phyloP scores from a whole-genome alignment of 2,888 invertebrate species.

The Dynastes hyllus region DNA sequence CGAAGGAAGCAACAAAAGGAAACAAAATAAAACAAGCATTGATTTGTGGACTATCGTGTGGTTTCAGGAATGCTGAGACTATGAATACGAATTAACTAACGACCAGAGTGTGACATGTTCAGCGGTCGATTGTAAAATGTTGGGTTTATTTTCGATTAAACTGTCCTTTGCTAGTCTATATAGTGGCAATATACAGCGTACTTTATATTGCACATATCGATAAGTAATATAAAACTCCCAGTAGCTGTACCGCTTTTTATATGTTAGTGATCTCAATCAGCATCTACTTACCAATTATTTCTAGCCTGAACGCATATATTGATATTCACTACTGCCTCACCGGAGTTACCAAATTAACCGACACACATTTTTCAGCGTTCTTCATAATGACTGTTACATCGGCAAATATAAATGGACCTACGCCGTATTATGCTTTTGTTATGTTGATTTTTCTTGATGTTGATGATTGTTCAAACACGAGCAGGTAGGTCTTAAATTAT shows the following conservation, averaged over 20 bases:
- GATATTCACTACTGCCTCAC: neutral
- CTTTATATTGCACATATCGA: constrained; percentile 54
- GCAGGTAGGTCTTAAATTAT: too few relatives aligned
- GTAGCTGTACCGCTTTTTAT: constrained; percentile 52
- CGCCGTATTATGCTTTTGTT: too few relatives aligned
- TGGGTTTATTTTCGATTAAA: constrained; percentile 56
- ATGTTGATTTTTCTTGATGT: too few relatives aligned
- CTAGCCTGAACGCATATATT: neutral
- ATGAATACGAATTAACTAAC: constrained; percentile 60
- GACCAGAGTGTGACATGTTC: constrained; percentile 55
- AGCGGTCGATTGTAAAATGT: constrained; percentile 57
- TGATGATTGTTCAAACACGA: too few relatives aligned
- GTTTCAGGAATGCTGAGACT: constrained; percentile 61
- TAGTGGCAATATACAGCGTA: constrained; percentile 55
- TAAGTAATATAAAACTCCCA: constrained; percentile 51
- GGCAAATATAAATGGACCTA: too few relatives aligned
- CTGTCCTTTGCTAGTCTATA: constrained; percentile 57
- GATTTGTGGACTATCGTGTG: constrained; percentile 67
- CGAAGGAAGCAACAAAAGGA: constrained; percentile 49
- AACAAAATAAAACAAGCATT: constrained; percentile 66
- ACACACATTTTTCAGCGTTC: too few relatives aligned
- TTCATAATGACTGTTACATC: too few relatives aligned
- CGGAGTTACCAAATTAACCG: too few relatives aligned
- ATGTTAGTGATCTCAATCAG: constrained; percentile 55
- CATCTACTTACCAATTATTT: constrained; percentile 38